Evolutionary conservation across 1,140 invertebrate genomes (phyloP), one percentile per base, ranked within the genome.

Genomic region (Lysiphlebus fabarum): DNA sequence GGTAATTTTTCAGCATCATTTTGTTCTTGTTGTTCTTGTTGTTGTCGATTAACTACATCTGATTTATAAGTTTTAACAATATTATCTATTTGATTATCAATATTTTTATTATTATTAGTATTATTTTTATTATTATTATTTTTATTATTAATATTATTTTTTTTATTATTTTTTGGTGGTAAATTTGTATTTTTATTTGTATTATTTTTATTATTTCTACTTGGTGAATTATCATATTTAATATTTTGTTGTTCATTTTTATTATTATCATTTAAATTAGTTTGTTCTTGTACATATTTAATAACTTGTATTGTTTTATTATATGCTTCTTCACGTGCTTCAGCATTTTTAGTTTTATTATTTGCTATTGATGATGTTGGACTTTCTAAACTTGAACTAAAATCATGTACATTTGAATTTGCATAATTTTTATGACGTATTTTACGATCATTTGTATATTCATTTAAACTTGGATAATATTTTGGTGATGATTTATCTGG

Each of bases 401-500:
- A 61, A 41, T 64, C 65, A 11, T 68, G 61, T 0, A 65, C 61
- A 61, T 72, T 74, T 5, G 63, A 59, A 17, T 74, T 67, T 0
- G 58, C 58, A 26, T 69, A 72, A 34, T 65, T 71, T 34, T 73
- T 70, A 45, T 73, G 70, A 11, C 66, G 69, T 33, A 66, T 54
- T 58, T 76, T 74, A 10, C 67, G 67, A 45, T 78, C 76, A 0
- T 69, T 67, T 7, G 78, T 76, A 14, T 71, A 60, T 41, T 78
- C 78, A 36, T 78, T 76, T 17, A 79, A 61, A 55, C 76, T 78
- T 1, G 78, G 78, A 61, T 80, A 80, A 59, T 78, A 75, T 51
- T 79, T 75, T 61, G 74, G 59, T 53, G 67, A 63, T 51, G 69
- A 63, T 65, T 78, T 70, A 14, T 73, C 70, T 17, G 68, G 65